Conservation (phyloP, 1,140 invertebrate genomes). For the Bombus pascuorum region DNA sequence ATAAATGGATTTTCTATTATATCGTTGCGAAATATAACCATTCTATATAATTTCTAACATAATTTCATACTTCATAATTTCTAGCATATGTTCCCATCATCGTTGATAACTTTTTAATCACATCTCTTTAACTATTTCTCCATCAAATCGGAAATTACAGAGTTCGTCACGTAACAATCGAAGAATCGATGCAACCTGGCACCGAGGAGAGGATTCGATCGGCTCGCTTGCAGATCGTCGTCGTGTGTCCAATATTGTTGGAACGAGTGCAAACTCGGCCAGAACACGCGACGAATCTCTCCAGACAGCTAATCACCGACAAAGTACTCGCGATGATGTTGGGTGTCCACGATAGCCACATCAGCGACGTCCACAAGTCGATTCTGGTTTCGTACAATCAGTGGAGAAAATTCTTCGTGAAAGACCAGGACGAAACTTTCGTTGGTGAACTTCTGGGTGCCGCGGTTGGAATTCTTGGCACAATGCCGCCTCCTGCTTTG, state of each 20-base stretch:
- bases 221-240: slow-evolving; percentile 89
- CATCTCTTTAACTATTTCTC: background rate
- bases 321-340: slow-evolving; percentile 90
- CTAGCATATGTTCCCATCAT: no score
- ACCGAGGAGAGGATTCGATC: slow-evolving; percentile 84
- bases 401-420: slow-evolving; percentile 89
- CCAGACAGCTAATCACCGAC: slow-evolving; percentile 86
- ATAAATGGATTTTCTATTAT: no score
- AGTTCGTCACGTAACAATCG: slow-evolving; percentile 88
- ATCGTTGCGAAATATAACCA: no score
- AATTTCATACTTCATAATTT: no score
- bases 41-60: no score
- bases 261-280: slow-evolving; percentile 84
- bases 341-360: slow-evolving; percentile 86
- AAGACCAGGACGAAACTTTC: slow-evolving; percentile 91
- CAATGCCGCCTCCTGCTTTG: slow-evolving; percentile 82
- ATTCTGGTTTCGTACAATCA: slow-evolving; percentile 88
- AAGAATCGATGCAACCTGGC: slow-evolving; percentile 85
- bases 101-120: background rate
- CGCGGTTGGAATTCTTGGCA: slow-evolving; percentile 89
- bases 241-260: slow-evolving; percentile 89
- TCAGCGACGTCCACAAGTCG: slow-evolving; percentile 85
- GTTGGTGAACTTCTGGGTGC: slow-evolving; percentile 90
- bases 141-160: slow-evolving; percentile 76
- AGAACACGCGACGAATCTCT: slow-evolving; percentile 83